Evolutionary conservation across 2,888 invertebrate species (phyloP).

Genomic region (Tiphia femorata): DNA sequence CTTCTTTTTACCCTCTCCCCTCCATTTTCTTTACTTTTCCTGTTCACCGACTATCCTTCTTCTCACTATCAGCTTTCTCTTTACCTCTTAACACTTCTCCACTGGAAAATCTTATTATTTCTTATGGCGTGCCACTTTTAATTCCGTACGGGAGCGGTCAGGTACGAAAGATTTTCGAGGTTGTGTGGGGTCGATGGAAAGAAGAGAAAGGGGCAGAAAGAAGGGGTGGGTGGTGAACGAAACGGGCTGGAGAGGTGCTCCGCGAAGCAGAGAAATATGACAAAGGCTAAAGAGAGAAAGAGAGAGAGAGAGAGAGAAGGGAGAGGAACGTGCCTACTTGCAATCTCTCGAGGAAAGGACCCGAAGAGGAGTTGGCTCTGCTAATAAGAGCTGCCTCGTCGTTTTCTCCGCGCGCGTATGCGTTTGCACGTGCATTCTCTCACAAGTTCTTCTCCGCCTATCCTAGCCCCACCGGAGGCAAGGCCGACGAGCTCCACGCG

Average conservation of each 20-base stretch:
- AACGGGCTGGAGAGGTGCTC: not conserved
- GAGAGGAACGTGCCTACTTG: constrained; percentile 22
- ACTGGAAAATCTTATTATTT: no score
- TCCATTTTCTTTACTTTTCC: not conserved
- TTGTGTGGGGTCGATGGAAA: no score
- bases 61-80: not conserved
- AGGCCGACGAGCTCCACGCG: no score
- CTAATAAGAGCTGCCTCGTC: constrained; percentile 27
- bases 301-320: not conserved
- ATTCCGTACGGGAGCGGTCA: constrained; percentile 23
- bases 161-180: constrained; percentile 1
- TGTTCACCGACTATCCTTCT: not conserved
- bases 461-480: no score
- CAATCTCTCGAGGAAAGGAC: constrained; percentile 24
- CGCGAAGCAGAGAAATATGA: not conserved
- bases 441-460: not conserved
- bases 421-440: not conserved
- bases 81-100: not conserved
- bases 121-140: no score
- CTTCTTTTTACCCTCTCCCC: not conserved
- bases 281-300: not conserved
- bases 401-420: constrained; percentile 3
- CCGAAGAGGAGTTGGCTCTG: constrained; percentile 17
- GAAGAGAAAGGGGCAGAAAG: no score
- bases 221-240: no score